Percentiles rank a stretch among this genome's conserved stretches.
phyloP scores from a whole-genome alignment of 2,113 vertebrate genomes.

The Caretta caretta region DNA sequence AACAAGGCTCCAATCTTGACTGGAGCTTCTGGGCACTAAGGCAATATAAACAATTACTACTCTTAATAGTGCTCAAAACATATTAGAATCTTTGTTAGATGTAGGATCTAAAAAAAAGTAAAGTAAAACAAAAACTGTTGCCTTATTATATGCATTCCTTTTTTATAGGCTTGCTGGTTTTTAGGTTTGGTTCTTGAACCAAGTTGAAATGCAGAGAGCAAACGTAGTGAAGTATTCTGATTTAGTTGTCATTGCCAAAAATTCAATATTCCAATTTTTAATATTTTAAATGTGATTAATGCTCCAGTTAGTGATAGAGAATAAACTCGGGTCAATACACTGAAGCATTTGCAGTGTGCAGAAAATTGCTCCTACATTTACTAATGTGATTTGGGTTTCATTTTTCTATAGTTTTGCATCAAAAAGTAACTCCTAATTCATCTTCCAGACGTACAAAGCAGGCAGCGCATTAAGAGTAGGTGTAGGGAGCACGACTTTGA shows the following conservation, averaged over 20 bases:
- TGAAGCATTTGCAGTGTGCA: not conserved
- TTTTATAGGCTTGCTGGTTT: not conserved
- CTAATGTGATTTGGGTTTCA: not conserved
- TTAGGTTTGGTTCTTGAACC: not conserved
- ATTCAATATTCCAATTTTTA: conserved; percentile 21
- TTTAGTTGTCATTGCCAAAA: not conserved
- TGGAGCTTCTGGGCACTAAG: not conserved
- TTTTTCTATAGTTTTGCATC: not conserved
- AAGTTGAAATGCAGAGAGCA: not conserved
- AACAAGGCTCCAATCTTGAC: not conserved
- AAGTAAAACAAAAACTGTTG: not conserved
- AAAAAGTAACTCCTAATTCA: not conserved
- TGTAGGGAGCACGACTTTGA: not conserved
- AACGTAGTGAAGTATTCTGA: not conserved
- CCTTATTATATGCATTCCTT: not conserved
- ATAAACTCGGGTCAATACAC: not conserved
- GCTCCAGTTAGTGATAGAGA: conserved; percentile 7
- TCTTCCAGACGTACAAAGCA: not conserved
- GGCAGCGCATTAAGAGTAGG: not conserved
- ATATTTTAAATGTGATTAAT: not conserved
- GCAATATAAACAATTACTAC: not conserved
- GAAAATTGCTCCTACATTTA: not conserved
- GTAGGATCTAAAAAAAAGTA: not conserved
- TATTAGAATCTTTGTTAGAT: not conserved
- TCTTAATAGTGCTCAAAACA: not conserved